Evolutionary conservation across 1,140 invertebrate species (phyloP).

Genomic region (Temnothorax curvispinosus): DNA sequence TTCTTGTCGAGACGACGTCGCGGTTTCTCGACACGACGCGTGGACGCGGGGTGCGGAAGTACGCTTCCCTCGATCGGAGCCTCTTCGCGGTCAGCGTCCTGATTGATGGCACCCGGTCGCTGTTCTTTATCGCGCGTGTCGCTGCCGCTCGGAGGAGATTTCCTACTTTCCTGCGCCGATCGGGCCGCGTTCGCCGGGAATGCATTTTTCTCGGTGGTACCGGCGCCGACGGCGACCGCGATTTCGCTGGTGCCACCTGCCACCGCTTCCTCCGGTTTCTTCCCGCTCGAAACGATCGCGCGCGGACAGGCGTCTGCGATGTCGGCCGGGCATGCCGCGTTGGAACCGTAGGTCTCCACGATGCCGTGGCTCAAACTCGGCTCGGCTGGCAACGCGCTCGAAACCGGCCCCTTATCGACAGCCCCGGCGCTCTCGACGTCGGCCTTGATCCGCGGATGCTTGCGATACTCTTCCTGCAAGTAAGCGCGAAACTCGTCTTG

Average conservation of each 20-base stretch:
- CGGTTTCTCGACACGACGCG: conserved; percentile 7
- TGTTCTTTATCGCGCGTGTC: conserved; percentile 25
- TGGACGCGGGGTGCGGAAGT: neutral
- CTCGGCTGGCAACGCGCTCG: neutral
- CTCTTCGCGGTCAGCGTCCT: conserved; percentile 12
- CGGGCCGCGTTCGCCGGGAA: conserved; percentile 51
- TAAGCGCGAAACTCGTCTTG: conserved; percentile 85
- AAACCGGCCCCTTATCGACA: conserved; percentile 41
- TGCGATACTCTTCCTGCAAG: conserved; percentile 81
- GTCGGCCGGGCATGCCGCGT: conserved; percentile 34
- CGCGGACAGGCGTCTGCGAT: conserved; percentile 9
- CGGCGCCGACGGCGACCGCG: conserved; percentile 41
- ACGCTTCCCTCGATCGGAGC: conserved; percentile 19
- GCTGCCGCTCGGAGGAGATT: conserved; percentile 3
- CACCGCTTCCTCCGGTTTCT: neutral
- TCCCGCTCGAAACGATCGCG: neutral
- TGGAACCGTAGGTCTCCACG: neutral
- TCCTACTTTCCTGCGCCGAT: conserved; percentile 58
- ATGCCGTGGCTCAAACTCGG: neutral
- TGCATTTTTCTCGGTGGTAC: conserved; percentile 70
- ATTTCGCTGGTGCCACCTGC: conserved; percentile 69
- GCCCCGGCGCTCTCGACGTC: conserved; percentile 12
- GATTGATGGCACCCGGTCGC: conserved; percentile 17
- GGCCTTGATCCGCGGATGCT: conserved; percentile 79
- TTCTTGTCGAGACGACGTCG: neutral